phyloP scores from a whole-genome alignment of 2,888 invertebrate genomes.

The Drosophila neonasuta region DNA sequence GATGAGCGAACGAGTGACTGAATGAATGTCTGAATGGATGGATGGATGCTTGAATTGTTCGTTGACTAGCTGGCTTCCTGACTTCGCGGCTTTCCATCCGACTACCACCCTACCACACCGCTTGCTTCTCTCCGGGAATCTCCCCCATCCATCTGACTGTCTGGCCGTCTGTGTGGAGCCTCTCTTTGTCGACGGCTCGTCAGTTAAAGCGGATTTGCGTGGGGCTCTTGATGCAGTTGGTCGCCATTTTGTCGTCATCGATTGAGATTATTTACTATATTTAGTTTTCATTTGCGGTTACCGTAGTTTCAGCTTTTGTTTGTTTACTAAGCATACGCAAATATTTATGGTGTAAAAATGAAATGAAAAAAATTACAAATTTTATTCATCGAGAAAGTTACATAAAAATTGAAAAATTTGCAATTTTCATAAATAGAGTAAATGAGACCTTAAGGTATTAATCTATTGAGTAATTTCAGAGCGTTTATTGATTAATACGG shows the following conservation, averaged over 20 bases:
- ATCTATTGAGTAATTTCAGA: too few relatives aligned
- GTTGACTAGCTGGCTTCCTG: constrained; percentile 38
- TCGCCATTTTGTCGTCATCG: background rate
- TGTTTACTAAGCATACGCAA: background rate
- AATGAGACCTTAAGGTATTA: too few relatives aligned
- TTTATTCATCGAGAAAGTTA: too few relatives aligned
- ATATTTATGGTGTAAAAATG: background rate
- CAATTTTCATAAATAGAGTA: too few relatives aligned
- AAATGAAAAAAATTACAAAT: background rate
- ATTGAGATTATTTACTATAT: background rate
- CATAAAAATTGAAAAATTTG: too few relatives aligned
- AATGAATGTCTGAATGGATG: constrained; percentile 33
- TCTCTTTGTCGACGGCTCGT: background rate
- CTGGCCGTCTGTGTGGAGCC: constrained; percentile 12
- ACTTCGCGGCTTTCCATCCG: background rate
- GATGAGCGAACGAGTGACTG: constrained; percentile 27
- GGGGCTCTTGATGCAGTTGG: background rate
- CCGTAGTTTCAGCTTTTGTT: background rate
- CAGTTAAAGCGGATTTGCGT: constrained; percentile 9
- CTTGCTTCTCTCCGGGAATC: constrained; percentile 1
- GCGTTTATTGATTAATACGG: too few relatives aligned
- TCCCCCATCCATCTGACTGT: constrained; percentile 13
- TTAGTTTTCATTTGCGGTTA: background rate
- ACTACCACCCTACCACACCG: too few relatives aligned
- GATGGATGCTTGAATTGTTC: constrained; percentile 35